These are phyloP conservation scores for Watsonalla binaria DNA, from an alignment of 2,888 invertebrate species.

Conservation along the genomic window DNA sequence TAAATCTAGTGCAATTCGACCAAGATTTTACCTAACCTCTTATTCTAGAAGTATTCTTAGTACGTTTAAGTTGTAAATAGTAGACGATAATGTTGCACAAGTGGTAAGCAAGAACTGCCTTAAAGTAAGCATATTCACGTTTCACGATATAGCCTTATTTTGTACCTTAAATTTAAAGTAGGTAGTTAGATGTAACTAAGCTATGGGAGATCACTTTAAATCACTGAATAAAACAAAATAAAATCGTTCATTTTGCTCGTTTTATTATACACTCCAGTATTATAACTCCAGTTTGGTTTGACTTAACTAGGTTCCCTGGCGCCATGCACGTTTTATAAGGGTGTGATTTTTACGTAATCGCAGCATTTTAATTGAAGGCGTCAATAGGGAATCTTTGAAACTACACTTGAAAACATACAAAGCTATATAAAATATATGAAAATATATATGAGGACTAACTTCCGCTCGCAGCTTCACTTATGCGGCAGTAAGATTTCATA, in stretches of 20 bases:
- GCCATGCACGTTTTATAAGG: too few relatives aligned
- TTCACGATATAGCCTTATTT: constrained; percentile 76
- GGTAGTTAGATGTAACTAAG: constrained; percentile 27
- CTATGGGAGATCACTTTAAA: constrained; percentile 43
- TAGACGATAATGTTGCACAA: constrained; percentile 48
- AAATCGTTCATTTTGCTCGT: constrained; percentile 26
- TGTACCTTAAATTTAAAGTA: constrained; percentile 56
- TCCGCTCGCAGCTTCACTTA: too few relatives aligned
- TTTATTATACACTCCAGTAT: constrained; percentile 2
- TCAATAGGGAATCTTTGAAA: too few relatives aligned
- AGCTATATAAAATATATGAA: too few relatives aligned
- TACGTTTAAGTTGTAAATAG: constrained; percentile 47
- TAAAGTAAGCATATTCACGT: constrained; percentile 68
- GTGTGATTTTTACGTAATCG: too few relatives aligned
- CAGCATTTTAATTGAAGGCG: too few relatives aligned
- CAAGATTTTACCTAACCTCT: constrained; percentile 44
- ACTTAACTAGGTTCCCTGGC: too few relatives aligned
- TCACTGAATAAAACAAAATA: constrained; percentile 48
- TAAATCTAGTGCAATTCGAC: constrained; percentile 55
- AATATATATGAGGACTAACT: too few relatives aligned
- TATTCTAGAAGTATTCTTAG: constrained; percentile 35
- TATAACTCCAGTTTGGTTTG: neutral
- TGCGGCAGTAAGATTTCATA: too few relatives aligned
- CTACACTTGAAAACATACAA: too few relatives aligned
- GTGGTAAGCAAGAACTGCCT: constrained; percentile 72